Evolutionary conservation across 2,888 invertebrate genomes (phyloP).

Genomic region (Serrognathus titanus): DNA sequence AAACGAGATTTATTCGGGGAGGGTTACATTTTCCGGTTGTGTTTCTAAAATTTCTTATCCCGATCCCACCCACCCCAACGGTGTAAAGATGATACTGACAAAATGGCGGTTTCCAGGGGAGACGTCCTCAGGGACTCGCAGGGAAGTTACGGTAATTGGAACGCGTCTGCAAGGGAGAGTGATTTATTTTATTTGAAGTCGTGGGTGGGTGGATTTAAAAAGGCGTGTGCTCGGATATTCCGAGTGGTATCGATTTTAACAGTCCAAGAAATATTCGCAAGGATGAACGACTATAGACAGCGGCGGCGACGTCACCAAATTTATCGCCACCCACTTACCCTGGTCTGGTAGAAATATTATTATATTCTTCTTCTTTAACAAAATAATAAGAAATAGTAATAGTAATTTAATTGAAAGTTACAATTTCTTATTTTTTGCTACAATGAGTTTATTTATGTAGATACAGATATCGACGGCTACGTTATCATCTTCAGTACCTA

Average conservation of each 20-base stretch:
- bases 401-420: too few relatives aligned
- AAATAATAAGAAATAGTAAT: too few relatives aligned
- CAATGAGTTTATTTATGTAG: too few relatives aligned
- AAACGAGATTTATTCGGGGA: too few relatives aligned
- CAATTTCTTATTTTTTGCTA: too few relatives aligned
- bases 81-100: slow-evolving; percentile 20
- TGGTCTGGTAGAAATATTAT: too few relatives aligned
- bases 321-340: background rate
- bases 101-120: slow-evolving; percentile 23
- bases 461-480: too few relatives aligned
- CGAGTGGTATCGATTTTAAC: slow-evolving; percentile 35
- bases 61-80: background rate
- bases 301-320: background rate
- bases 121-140: slow-evolving; percentile 19
- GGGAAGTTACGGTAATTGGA: slow-evolving; percentile 26
- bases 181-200: slow-evolving; percentile 41
- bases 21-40: background rate
- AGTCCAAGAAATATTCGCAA: slow-evolving; percentile 26
- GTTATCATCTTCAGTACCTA: too few relatives aligned
- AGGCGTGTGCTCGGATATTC: slow-evolving; percentile 35
- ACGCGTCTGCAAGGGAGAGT: slow-evolving; percentile 34
- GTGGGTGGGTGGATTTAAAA: slow-evolving; percentile 39
- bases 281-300: background rate
- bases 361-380: too few relatives aligned
- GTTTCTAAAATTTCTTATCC: background rate